Evolutionary conservation across 1,140 invertebrate genomes (phyloP), one percentile per base, ranked within the genome.

Genomic region (Steinernema khuongi): DNA sequence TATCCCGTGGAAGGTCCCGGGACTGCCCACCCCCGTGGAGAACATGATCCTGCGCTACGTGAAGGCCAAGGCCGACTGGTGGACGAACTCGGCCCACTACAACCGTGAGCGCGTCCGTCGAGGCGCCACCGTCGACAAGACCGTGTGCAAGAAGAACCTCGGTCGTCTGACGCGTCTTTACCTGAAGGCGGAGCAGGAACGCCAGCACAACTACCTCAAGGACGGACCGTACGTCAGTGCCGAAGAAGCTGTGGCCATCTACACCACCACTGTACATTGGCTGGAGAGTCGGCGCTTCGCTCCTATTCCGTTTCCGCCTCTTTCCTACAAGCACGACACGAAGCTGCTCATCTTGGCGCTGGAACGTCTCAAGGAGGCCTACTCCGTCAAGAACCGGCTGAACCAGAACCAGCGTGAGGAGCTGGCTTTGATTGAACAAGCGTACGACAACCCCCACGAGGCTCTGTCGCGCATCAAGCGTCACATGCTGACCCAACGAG

Each of bases 1-100:
- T 87, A 99, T 99, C 84, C 97, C 97, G 0, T 99, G 97, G 97
- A 99, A 99, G 89, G 94, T 98, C 0, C 97, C 97, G 11, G 96
- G 96, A 1, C 87, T 99, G 7, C 97, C 97, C 0, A 99, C 94
- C 66, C 97, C 97, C 0, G 98, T 99, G 81, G 97, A 99, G 87
- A 99, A 98, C 86, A 99, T 99, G 96, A 99, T 99, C 80, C 89
- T 99, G 22, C 90, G 97, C 44, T 99, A 98, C 86, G 96, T 99
- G 0, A 99, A 99, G 86, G 98, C 98, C 91, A 99, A 99, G 86
- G 96, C 97, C 0, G 97, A 99, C 87, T 99, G 97, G 97, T 99
- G 97, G 97, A 99, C 97, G 0, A 99, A 99, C 86, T 99, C 97
- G 0, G 96, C 96, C 0, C 97, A 99, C 88, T 99, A 99, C 86